Conservation (phyloP, 2,113 vertebrate genomes). For the Hypomesus transpacificus region DNA sequence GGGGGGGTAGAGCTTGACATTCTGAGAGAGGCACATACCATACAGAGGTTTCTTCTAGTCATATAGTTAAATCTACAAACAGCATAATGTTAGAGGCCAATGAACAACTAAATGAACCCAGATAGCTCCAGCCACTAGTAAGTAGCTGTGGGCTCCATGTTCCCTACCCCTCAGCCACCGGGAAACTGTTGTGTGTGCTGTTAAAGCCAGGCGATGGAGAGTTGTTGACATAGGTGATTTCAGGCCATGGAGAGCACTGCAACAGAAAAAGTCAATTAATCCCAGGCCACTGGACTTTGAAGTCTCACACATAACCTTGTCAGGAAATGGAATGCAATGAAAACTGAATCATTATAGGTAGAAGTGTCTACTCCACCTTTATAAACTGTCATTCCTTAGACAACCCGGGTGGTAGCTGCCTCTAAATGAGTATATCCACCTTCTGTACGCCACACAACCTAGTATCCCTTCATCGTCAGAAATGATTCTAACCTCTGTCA, state of each 20-base stretch:
- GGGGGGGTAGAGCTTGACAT: not conserved
- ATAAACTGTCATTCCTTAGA: too few relatives aligned
- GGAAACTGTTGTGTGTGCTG: constrained; percentile 87
- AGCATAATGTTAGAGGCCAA: not conserved
- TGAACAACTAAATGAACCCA: constrained; percentile 10
- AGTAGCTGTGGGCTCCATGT: not conserved
- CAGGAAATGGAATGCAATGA: too few relatives aligned
- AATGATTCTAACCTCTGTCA: constrained; percentile 82
- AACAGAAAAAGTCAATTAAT: constrained; percentile 25
- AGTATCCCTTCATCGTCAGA: too few relatives aligned
- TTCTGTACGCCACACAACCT: too few relatives aligned
- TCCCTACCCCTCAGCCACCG: constrained; percentile 85
- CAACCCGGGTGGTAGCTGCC: too few relatives aligned
- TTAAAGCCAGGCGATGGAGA: constrained; percentile 90
- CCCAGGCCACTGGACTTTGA: not conserved
- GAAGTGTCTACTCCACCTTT: too few relatives aligned
- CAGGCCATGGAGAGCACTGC: constrained; percentile 95
- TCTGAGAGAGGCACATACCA: not conserved
- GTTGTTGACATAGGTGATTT: constrained; percentile 87
- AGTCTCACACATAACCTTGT: not conserved
- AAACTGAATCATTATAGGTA: too few relatives aligned
- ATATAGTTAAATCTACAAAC: not conserved
- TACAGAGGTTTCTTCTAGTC: not conserved
- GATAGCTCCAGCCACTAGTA: constrained; percentile 13
- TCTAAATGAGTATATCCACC: too few relatives aligned